Percentiles rank a stretch among this genome's conserved stretches.
Evolutionary conservation across 2,113 vertebrate genomes (phyloP).

Genomic region (Macroglossus sobrinus): DNA sequence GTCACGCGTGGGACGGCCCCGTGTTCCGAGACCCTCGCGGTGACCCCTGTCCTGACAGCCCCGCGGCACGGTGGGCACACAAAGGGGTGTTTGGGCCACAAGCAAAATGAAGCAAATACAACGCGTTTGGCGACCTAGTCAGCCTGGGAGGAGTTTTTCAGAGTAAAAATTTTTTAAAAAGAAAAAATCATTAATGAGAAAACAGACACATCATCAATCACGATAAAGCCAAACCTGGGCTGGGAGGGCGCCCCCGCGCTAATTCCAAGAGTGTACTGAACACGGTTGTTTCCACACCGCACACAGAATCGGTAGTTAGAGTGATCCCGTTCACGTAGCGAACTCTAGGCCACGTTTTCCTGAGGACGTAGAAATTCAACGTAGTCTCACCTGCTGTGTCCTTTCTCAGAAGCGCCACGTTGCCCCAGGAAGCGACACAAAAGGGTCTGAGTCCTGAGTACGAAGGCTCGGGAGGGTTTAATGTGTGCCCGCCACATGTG

Average conservation of each 20-base stretch:
- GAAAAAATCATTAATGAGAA: slow-evolving; percentile 16
- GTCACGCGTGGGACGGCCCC: rapidly evolving
- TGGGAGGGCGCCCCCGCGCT: neutral
- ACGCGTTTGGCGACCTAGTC: neutral
- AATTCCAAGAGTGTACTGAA: neutral
- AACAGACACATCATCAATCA: neutral
- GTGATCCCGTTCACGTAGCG: neutral
- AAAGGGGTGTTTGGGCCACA: neutral
- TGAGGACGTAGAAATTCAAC: neutral
- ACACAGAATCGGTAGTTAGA: neutral
- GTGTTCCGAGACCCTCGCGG: neutral
- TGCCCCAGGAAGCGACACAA: rapidly evolving
- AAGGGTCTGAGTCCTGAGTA: neutral
- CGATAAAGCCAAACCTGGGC: neutral
- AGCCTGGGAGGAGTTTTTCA: neutral
- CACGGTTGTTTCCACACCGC: neutral
- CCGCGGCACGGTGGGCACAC: neutral
- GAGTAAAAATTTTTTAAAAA: neutral
- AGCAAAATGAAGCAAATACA: neutral
- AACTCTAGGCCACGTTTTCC: neutral
- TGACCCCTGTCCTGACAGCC: rapidly evolving
- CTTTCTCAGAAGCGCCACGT: neutral
- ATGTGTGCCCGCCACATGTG: rapidly evolving
- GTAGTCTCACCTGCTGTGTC: rapidly evolving
- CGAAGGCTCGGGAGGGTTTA: neutral